Percentiles rank a stretch among this genome's conserved stretches.
Evolutionary conservation across 2,888 invertebrate species (phyloP).

Genomic region (Epinotia nisella): DNA sequence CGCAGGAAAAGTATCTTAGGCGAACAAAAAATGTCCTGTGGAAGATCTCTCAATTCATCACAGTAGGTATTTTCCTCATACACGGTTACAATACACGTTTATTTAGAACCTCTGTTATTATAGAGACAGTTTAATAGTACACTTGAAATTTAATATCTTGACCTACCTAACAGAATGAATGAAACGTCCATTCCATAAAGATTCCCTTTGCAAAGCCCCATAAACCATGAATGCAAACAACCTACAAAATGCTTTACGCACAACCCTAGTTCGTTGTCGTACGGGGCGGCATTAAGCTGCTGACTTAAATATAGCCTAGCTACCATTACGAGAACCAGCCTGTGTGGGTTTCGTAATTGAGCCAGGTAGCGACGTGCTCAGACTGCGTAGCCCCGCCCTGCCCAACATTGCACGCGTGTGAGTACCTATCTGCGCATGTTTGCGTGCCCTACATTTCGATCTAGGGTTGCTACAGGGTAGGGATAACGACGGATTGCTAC

Average conservation of each 20-base stretch:
- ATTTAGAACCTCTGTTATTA: neutral
- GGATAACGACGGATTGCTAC: constrained; percentile 43
- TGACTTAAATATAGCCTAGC: constrained; percentile 61
- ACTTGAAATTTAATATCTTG: constrained; percentile 48
- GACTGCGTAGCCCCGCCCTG: constrained; percentile 44
- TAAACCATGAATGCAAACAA: constrained; percentile 52
- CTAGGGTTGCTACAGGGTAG: constrained; percentile 47
- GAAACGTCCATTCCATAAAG: constrained; percentile 51
- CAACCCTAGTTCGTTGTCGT: constrained; percentile 57
- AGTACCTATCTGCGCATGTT: constrained; percentile 55
- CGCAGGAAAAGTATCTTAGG: constrained; percentile 8
- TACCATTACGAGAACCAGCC: constrained; percentile 54
- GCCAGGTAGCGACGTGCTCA: constrained; percentile 58
- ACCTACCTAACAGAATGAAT: constrained; percentile 57
- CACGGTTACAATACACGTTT: neutral
- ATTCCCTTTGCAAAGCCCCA: constrained; percentile 50
- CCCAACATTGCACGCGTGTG: constrained; percentile 52
- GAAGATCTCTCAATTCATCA: neutral
- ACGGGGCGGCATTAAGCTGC: constrained; percentile 54
- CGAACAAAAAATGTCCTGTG: neutral
- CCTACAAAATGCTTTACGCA: constrained; percentile 54
- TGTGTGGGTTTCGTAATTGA: constrained; percentile 56
- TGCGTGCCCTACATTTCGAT: constrained; percentile 72
- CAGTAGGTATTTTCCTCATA: neutral
- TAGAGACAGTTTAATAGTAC: constrained; percentile 12